These are phyloP conservation scores for Sycophila texana DNA, from an alignment of 2,888 invertebrate genomes.

Conservation along the genomic window DNA sequence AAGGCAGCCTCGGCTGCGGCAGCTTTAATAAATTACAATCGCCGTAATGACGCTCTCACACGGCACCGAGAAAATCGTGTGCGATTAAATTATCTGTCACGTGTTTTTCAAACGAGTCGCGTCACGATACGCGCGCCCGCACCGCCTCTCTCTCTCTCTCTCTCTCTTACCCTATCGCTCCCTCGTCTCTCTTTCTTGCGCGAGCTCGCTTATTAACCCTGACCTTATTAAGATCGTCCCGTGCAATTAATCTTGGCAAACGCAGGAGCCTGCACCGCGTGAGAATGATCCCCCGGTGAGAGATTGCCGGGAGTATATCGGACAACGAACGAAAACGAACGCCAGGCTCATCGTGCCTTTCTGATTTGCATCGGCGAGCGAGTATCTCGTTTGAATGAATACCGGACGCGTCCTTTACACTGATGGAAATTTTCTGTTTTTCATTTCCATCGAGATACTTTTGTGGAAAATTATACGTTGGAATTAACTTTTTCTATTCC, in stretches of 20 bases:
- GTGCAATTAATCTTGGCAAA: constrained; percentile 37
- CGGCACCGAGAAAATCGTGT: constrained; percentile 52
- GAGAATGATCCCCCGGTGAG: too few species aligned
- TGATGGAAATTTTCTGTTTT: too few species aligned
- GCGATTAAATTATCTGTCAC: constrained; percentile 63
- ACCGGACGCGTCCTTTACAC: too few species aligned
- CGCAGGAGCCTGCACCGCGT: constrained; percentile 1
- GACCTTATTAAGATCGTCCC: constrained; percentile 47
- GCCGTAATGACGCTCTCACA: constrained; percentile 63
- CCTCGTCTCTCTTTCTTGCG: background rate
- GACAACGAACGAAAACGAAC: too few species aligned
- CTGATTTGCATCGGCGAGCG: background rate
- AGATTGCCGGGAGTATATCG: too few species aligned
- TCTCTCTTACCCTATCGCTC: background rate
- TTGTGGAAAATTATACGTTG: too few species aligned
- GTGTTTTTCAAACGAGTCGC: constrained; percentile 50
- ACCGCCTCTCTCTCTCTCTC: too few species aligned
- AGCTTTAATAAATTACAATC: constrained; percentile 72
- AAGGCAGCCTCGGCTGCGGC: constrained; percentile 59
- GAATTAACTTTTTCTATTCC: too few species aligned
- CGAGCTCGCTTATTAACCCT: constrained; percentile 45
- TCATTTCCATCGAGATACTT: too few species aligned
- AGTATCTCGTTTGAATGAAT: background rate
- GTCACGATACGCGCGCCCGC: background rate
- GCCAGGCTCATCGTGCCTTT: too few species aligned